Evolutionary conservation across 2,113 vertebrate genomes (phyloP).

Genomic region (Caranx ignobilis): DNA sequence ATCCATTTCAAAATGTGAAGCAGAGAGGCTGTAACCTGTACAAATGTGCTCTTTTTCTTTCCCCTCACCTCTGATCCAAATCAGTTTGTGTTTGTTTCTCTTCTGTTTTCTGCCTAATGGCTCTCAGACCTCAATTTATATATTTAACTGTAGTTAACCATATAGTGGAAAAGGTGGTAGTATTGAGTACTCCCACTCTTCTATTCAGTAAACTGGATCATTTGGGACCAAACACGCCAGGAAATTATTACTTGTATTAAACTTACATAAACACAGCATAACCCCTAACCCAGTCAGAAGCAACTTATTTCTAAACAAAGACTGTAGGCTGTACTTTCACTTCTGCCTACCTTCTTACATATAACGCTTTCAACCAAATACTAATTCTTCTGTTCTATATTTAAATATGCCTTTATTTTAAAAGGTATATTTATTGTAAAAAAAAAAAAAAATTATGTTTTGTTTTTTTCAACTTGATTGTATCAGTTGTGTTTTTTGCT

Average conservation of each 20-base stretch:
- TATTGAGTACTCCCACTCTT: not conserved
- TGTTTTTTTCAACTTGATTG: too few species aligned
- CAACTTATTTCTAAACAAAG: not conserved
- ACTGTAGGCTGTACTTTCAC: not conserved
- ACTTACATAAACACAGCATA: not conserved
- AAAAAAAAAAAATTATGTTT: too few species aligned
- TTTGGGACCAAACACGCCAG: too few species aligned
- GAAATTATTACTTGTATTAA: not conserved
- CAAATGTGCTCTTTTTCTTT: not conserved
- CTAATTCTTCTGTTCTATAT: not conserved
- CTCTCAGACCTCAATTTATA: not conserved
- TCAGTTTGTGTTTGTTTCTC: not conserved
- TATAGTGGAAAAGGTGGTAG: slow-evolving; percentile 10
- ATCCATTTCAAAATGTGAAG: not conserved
- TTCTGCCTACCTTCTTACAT: not conserved
- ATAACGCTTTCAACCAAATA: not conserved
- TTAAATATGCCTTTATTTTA: not conserved
- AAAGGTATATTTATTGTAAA: not conserved
- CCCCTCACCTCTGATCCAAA: slow-evolving; percentile 1
- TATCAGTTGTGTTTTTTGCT: too few species aligned
- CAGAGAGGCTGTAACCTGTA: not conserved
- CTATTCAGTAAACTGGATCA: slow-evolving; percentile 9
- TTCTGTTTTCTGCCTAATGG: not conserved
- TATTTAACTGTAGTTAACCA: not conserved
- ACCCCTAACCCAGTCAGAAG: too few species aligned